Base-by-base conservation (phyloP, 2,888 invertebrate genomes). In the Platycheirus albimanus region DNA sequence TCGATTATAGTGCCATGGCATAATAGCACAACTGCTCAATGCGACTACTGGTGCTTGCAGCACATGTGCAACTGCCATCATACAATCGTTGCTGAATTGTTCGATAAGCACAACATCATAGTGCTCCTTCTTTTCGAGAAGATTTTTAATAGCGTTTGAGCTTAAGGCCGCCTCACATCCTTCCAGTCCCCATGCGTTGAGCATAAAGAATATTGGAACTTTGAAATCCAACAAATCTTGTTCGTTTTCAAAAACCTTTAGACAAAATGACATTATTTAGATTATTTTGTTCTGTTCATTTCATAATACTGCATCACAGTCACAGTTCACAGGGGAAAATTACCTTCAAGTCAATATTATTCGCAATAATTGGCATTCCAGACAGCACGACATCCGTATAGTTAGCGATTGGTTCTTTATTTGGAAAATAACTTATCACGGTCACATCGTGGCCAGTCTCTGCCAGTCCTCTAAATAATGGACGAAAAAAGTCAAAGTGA, bases 31-130 rank as follows among this genome's bases (percentile, higher is more conserved):
- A 0, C 93, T 93, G 7, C 93, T 92, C 3, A 94, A 86, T 0
- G 91, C 91, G 0, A 94, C 91, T 0, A 93, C 92, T 0, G 94
- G 94, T 0, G 92, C 93, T 17, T 92, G 88, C 19, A 94, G 91
- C 85, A 93, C 93, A 86, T 94, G 92, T 0, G 93, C 93, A 19
- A 95, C 87, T 0, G 93, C 94, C 28, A 94, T 88, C 87, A 93
- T 93, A 87, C 95, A 95, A 86, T 95, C 94, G 70, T 93, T 93
- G 86, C 94, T 94, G 87, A 95, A 95, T 58, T 92, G 92, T 88
- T 96, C 95, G 17, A 93, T 90, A 0, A 95, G 88, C 5, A 95
- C 91, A 0, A 95, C 87, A 88, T 96, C 95, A 85, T 93, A 95
- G 51, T 92, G 92, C 1, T 90, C 88, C 85, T 91, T 90, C 15